Base-by-base conservation (phyloP, 1,140 invertebrate species). In the Dufourea novaeangliae region DNA sequence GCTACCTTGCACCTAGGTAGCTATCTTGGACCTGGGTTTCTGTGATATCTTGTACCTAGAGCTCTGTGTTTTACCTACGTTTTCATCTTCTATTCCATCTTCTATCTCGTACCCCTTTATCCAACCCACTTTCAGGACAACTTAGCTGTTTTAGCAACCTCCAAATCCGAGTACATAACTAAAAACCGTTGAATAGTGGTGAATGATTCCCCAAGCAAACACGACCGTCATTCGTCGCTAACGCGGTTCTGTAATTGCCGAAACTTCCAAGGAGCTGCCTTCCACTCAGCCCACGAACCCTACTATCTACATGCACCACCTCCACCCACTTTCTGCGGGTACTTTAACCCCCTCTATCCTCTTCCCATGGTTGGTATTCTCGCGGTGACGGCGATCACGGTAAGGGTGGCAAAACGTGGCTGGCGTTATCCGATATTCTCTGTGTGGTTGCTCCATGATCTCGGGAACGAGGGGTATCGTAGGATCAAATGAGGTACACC, bases 361-460 rank as follows among this genome's bases (percentile, higher is more conserved):
- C 22, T 32, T 54, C 74, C 34, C 46, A 66, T 63, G 46, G 79
- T 70, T 69, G 57, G 54, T 69, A 69, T 52, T 71, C 56, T 62
- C 22, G 68, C 37, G 68, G 75, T 25, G 41, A 44, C 25, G 34
- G 41, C 44, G 75, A 71, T 62, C 67, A 54, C 32, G 46, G 67
- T 66, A 64, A 73, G 72, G 75, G 75, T 74, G 70, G 75, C 80
- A 83, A 83, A 83, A 83, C 82, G 75, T 74, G 80, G 74, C 64
- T 57, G 75, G 44, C 64, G 82, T 83, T 84, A 84, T 84, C 83
- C 82, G 82, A 84, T 80, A 84, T 84, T 84, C 83, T 84, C 83
- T 84, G 77, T 84, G 70, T 69, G 83, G 82, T 73, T 68, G 79
- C 71, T 84, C 83, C 83, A 68, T 77, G 83, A 84, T 84, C 82